Evolutionary conservation across 2,888 invertebrate species (phyloP).

Genomic region (Lepidocyrtoides sp.): DNA sequence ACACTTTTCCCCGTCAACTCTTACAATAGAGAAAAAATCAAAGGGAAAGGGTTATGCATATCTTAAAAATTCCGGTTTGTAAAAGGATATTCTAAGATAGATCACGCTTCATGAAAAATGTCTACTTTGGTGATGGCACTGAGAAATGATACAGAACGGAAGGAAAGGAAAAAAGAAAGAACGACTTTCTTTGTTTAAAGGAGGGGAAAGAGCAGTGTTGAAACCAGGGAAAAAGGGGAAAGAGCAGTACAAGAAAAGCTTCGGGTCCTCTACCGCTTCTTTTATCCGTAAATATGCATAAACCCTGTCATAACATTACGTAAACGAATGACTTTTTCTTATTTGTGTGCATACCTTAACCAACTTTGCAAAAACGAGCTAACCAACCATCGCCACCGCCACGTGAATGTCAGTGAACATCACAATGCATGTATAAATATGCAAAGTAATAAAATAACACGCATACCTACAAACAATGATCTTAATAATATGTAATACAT

Average conservation of each 20-base stretch:
- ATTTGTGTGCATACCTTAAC: background rate
- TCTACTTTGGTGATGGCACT: background rate
- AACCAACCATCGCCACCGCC: background rate
- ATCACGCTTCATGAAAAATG: too few relatives aligned
- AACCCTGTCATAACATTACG: constrained; percentile 8
- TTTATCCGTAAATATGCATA: constrained; percentile 32
- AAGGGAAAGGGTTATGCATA: background rate
- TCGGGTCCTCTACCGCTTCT: background rate
- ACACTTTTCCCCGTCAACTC: background rate
- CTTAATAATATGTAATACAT: background rate
- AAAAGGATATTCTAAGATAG: background rate
- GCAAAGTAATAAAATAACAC: background rate
- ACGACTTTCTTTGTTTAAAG: background rate
- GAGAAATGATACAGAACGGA: background rate
- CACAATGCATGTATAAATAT: background rate
- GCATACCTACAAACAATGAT: too few relatives aligned
- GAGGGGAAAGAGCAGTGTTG: too few relatives aligned
- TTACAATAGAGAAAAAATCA: background rate
- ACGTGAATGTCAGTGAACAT: background rate
- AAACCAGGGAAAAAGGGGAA: background rate
- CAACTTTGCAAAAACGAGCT: background rate
- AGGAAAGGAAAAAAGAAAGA: background rate
- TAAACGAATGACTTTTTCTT: constrained; percentile 22
- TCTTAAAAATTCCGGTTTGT: background rate
- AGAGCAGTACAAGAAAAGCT: background rate